Percentiles rank a stretch among this genome's conserved stretches.
Evolutionary conservation across 2,797 vertebrate genomes (phyloP).

Genomic region (Tolypeutes matacus): DNA sequence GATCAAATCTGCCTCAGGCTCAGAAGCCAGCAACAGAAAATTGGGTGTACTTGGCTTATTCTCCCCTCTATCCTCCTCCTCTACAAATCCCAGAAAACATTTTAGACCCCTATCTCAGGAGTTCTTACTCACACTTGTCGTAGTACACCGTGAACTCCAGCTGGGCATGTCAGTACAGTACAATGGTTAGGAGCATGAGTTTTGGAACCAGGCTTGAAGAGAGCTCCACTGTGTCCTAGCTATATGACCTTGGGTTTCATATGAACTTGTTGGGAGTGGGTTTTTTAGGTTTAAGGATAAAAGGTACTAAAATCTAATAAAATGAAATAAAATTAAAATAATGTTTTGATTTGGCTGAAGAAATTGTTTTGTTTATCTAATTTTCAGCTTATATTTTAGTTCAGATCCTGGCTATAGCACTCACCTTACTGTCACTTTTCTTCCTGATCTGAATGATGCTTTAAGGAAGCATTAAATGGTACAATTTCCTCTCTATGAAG

Average conservation of each 20-base stretch:
- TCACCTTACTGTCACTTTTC: not conserved
- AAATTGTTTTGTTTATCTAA: not conserved
- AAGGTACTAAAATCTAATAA: not conserved
- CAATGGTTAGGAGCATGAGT: too few relatives aligned
- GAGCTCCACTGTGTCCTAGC: too few relatives aligned
- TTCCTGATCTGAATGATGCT: not conserved
- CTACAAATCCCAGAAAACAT: not conserved
- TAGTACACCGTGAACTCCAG: too few relatives aligned
- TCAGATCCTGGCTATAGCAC: not conserved
- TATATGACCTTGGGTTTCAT: too few relatives aligned
- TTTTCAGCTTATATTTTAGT: not conserved
- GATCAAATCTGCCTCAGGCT: not conserved
- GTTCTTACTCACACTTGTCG: too few relatives aligned
- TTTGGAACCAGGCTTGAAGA: too few relatives aligned
- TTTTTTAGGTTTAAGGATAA: not conserved
- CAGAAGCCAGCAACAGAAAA: not conserved
- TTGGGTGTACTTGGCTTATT: not conserved
- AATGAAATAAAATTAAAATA: slow-evolving; percentile 4
- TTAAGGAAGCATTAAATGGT: not conserved
- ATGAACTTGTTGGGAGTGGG: not conserved
- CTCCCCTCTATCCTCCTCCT: not conserved
- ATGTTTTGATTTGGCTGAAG: slow-evolving; percentile 3
- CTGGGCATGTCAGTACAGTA: too few relatives aligned
- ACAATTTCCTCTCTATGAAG: not conserved
- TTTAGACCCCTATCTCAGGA: not conserved